Evolutionary conservation across 1,140 invertebrate species (phyloP).

Genomic region (Steinernema feltiae): DNA sequence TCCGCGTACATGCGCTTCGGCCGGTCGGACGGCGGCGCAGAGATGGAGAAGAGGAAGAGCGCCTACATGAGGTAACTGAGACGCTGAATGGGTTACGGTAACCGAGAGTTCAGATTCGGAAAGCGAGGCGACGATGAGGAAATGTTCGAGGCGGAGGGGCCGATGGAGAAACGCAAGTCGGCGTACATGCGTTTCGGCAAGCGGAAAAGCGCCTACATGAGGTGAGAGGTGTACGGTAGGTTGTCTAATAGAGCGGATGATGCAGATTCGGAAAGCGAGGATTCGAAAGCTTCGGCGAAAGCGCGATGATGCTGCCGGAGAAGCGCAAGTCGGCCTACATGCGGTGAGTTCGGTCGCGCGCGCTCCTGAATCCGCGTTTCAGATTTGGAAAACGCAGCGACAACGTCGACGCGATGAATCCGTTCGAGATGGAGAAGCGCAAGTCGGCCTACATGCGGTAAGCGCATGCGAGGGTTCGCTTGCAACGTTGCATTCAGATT

Average conservation of each 20-base stretch:
- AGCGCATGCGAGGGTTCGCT: not conserved
- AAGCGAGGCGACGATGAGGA: slow-evolving; percentile 23
- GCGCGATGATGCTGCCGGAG: slow-evolving; percentile 12
- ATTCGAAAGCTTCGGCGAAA: not conserved
- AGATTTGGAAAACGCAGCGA: slow-evolving; percentile 26
- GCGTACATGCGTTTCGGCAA: slow-evolving; percentile 40
- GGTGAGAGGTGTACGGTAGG: slow-evolving; percentile 15
- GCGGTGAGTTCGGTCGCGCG: not conserved
- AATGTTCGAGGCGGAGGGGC: slow-evolving; percentile 20
- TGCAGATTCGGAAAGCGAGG: slow-evolving; percentile 29
- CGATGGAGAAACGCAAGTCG: slow-evolving; percentile 37
- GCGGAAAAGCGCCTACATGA: slow-evolving; percentile 40
- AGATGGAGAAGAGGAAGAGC: slow-evolving; percentile 36
- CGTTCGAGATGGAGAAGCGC: slow-evolving; percentile 25
- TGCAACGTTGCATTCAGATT: slow-evolving; percentile 14
- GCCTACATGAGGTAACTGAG: slow-evolving; percentile 32
- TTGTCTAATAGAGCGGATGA: not conserved
- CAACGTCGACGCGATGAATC: slow-evolving; percentile 18
- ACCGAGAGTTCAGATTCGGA: slow-evolving; percentile 22
- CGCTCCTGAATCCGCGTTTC: slow-evolving; percentile 13
- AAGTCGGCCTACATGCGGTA: slow-evolving; percentile 32
- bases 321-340: slow-evolving; percentile 31
- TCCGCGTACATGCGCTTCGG: slow-evolving; percentile 40
- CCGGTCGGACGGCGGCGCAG: slow-evolving; percentile 27
- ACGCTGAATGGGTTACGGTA: not conserved